These are phyloP conservation scores for Calypte anna DNA, from an alignment of 2,113 vertebrate species.

Conservation along the genomic window DNA sequence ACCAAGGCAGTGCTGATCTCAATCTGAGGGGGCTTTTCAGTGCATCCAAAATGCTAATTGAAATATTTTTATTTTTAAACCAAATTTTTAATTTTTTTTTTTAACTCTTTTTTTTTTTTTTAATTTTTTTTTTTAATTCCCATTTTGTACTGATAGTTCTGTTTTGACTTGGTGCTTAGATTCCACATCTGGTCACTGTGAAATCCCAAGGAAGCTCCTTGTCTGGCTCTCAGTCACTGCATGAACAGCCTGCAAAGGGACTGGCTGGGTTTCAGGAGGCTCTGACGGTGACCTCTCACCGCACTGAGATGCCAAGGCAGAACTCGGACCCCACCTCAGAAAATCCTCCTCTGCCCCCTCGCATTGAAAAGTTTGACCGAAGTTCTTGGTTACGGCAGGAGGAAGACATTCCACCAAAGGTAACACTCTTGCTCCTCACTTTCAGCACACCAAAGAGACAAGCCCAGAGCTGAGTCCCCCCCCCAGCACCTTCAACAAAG, in stretches of 20 bases:
- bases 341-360: constrained; percentile 92
- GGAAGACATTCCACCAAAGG: constrained; percentile 98
- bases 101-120: not conserved
- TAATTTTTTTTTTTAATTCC: not conserved
- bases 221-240: constrained; percentile 96
- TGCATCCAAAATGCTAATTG: constrained; percentile 45
- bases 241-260: constrained; percentile 92
- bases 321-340: constrained; percentile 99
- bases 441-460: constrained; percentile 15
- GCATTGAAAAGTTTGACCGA: constrained; percentile 95
- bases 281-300: constrained; percentile 90
- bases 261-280: constrained; percentile 93
- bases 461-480: not conserved
- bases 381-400: constrained; percentile 98
- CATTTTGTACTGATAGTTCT: constrained; percentile 61
- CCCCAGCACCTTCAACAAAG: not conserved
- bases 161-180: constrained; percentile 75
- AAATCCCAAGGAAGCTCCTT: constrained; percentile 94
- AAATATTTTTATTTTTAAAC: not conserved
- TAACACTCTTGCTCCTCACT: constrained; percentile 70
- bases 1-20: constrained; percentile 43
- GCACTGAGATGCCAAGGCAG: constrained; percentile 96
- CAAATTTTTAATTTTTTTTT: not conserved
- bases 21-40: constrained; percentile 40
- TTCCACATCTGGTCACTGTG: constrained; percentile 93